Percentiles rank a stretch among this genome's conserved stretches.
Conservation (phyloP, 2,113 vertebrate genomes). For the Phaetusa simplex region DNA sequence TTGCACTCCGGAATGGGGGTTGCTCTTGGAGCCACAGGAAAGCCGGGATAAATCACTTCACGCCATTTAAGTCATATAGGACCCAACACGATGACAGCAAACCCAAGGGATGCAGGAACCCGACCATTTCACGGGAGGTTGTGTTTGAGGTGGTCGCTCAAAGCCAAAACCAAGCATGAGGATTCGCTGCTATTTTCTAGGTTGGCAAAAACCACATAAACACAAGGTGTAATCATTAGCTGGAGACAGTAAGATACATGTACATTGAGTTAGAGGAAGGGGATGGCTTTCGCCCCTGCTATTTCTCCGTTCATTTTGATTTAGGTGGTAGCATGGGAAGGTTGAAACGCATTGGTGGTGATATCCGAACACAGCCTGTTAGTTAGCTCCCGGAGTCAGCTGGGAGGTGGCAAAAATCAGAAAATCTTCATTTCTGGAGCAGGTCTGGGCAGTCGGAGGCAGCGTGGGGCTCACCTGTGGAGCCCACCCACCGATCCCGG, state of each 20-base stretch:
- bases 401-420: background rate
- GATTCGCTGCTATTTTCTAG: background rate
- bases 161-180: background rate
- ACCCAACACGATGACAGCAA: background rate
- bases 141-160: background rate
- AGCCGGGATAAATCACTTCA: background rate
- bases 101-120: background rate
- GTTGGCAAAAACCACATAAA: background rate
- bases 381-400: background rate
- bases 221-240: conserved; percentile 14
- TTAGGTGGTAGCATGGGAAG: background rate
- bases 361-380: background rate
- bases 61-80: background rate
- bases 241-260: background rate
- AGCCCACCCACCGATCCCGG: rapidly evolving
- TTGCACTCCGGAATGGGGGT: background rate
- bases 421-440: background rate
- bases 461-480: background rate
- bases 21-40: background rate
- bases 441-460: background rate
- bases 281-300: background rate
- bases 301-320: background rate
- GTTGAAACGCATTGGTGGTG: background rate
- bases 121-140: background rate
- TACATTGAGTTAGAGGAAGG: background rate